Evolutionary conservation across 2,888 invertebrate species (phyloP), one percentile per base, ranked within the genome.

Genomic region (Hemistola chrysoprasaria): DNA sequence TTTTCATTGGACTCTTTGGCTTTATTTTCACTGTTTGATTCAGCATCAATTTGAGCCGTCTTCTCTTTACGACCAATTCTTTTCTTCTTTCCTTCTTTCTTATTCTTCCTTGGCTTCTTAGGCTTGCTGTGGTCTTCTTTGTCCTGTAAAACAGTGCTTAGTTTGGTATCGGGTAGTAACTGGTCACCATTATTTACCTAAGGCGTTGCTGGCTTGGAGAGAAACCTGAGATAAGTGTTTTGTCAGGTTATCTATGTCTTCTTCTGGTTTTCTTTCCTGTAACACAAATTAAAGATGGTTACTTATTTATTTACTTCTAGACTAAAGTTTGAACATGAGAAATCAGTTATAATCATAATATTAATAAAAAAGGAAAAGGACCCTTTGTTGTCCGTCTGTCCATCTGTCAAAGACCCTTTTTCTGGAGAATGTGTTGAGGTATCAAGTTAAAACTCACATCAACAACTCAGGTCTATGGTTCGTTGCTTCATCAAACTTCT

Each of bases 221-320:
- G 87, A 86, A 80, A 90, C 85, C 80, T 83, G 80, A 70, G 87
- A 83, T 66, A 90, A 72, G 63, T 72, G 79, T 78, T 83, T 79
- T 67, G 87, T 80, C 75, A 90, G 84, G 71, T 78, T 80, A 57
- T 88, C 84, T 53, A 87, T 71, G 48, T 74, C 77, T 7, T 69
- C 73, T 65, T 79, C 81, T 20, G 63, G 61, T 63, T 72, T 73
- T 53, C 59, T 59, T 51, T 61, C 79, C 88, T 88, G 86, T 43
- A 80, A 76, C 54, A 53, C 53, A 63, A 53, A 37, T 22, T 5
- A 40, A n/a, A 8, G n/a, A 7, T 9, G 8, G 34, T 31, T n/a
- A n/a, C n/a, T n/a, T n/a, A n/a, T n/a, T n/a, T n/a, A n/a, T n/a
- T n/a, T n/a, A n/a, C n/a, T n/a, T n/a, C n/a, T n/a, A n/a, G n/a